phyloP scores from a whole-genome alignment of 2,797 vertebrate genomes.

The Melanogrammus aeglefinus region DNA sequence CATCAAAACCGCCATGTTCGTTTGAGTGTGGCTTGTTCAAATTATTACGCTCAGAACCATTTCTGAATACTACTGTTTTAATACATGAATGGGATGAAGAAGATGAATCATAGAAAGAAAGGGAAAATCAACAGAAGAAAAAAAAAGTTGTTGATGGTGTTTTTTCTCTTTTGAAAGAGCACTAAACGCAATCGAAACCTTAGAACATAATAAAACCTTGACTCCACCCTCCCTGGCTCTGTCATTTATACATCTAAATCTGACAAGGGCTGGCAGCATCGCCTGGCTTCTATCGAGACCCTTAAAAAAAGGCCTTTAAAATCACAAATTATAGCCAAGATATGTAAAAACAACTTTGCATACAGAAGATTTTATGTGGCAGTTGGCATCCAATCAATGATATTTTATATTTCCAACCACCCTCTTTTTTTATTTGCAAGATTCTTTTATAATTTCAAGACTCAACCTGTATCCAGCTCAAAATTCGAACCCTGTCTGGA shows the following conservation, averaged over 20 bases:
- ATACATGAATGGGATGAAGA: conserved; percentile 5
- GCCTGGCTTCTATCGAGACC: conserved; percentile 50
- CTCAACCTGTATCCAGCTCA: conserved; percentile 12
- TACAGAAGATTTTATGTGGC: conserved; percentile 18
- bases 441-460: conserved; percentile 26
- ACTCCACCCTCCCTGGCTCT: conserved; percentile 72
- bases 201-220: conserved; percentile 61
- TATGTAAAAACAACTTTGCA: conserved; percentile 52
- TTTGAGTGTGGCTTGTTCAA: conserved; percentile 29
- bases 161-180: conserved; percentile 55
- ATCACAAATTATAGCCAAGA: not conserved
- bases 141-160: conserved; percentile 53
- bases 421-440: conserved; percentile 16
- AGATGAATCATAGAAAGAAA: conserved; percentile 54
- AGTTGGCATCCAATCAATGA: conserved; percentile 13
- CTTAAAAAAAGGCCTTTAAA: conserved; percentile 54
- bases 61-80: not conserved
- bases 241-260: conserved; percentile 71
- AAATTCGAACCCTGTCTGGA: conserved; percentile 26
- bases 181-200: conserved; percentile 59
- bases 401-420: not conserved
- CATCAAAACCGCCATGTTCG: conserved; percentile 56
- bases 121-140: conserved; percentile 7
- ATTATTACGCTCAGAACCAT: conserved; percentile 18
- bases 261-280: conserved; percentile 50